Base-by-base conservation (phyloP, 2,888 invertebrate genomes). In the Odontocolon sp. region DNA sequence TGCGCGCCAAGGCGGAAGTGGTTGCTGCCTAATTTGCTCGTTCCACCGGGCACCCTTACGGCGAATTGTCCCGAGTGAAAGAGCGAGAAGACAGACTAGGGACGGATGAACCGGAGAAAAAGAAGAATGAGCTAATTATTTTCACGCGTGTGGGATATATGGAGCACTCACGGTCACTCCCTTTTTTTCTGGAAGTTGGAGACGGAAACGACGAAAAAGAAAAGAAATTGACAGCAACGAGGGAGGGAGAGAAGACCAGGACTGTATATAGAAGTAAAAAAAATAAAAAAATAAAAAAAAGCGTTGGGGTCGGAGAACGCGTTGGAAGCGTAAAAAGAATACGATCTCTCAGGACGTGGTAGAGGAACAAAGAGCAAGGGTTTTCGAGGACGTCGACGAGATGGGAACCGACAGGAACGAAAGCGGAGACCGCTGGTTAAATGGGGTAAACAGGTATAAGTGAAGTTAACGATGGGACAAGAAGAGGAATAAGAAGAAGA, bases 381-480 rank as follows among this genome's bases (percentile, higher is more conserved):
- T 31, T 8, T 16, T 42, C 8, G 26, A 40, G 26, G 61, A 54
- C 40, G 26, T 71, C 42, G 31, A 56, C 63, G 52, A 23, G 36
- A 57, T 18, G 61, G 50, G 33, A 52, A 70, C 23, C 52, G 68
- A 52, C 45, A 28, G 59, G 36, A 36, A 36, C 56, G 56, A 40
- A 42, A 71, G 28, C 31, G 8, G 26, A 16, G 6, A 54, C 28
- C 54, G 26, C 47, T 11, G 18, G 26, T 47, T 54, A 54, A 57
- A 75, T 72, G 70, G 81, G 79, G 81, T 84, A 85, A 87, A 85
- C 86, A 84, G 82, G 83, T 81, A 81, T 84, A 86, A 87, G 84
- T 84, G 85, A 84, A 85, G 84, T 86, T 87, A 86, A 87, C 84
- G 86, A 85, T 76, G 82, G 81, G 73, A 80, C 80, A 83, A 83